Evolutionary conservation across 2,797 vertebrate species (phyloP).

Genomic region (Lagorchestes hirsutus): DNA sequence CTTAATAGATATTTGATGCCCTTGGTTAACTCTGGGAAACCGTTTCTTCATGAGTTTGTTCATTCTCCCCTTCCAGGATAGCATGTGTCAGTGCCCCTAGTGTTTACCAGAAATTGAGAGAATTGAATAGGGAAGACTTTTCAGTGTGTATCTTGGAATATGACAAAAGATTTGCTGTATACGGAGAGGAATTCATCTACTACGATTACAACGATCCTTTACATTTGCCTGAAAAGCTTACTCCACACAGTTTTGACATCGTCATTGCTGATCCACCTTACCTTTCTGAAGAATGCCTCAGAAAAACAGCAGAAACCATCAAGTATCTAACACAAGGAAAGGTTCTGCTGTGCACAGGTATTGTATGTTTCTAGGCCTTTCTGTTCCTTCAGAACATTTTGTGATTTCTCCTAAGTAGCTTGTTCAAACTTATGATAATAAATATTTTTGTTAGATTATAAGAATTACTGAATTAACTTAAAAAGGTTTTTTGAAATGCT

Average conservation of each 20-base stretch:
- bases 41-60: not conserved
- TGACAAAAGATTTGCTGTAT: slow-evolving; percentile 92
- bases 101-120: slow-evolving; percentile 95
- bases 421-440: not conserved
- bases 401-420: not conserved
- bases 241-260: slow-evolving; percentile 91
- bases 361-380: not conserved
- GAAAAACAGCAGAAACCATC: slow-evolving; percentile 92
- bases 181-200: slow-evolving; percentile 94
- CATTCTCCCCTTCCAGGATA: slow-evolving; percentile 86
- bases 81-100: slow-evolving; percentile 95
- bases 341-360: slow-evolving; percentile 97
- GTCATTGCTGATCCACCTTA: slow-evolving; percentile 97
- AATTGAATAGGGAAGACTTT: slow-evolving; percentile 82
- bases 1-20: not conserved
- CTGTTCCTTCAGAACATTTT: not conserved
- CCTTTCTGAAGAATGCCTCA: slow-evolving; percentile 94
- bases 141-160: slow-evolving; percentile 91
- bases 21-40: not conserved
- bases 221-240: slow-evolving; percentile 84
- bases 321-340: slow-evolving; percentile 92
- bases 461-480: not conserved
- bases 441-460: not conserved
- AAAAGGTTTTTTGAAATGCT: not conserved
- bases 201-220: slow-evolving; percentile 95